These are phyloP conservation scores for Strigamia transsilvanica DNA, from an alignment of 2,888 invertebrate species.

Conservation along the genomic window DNA sequence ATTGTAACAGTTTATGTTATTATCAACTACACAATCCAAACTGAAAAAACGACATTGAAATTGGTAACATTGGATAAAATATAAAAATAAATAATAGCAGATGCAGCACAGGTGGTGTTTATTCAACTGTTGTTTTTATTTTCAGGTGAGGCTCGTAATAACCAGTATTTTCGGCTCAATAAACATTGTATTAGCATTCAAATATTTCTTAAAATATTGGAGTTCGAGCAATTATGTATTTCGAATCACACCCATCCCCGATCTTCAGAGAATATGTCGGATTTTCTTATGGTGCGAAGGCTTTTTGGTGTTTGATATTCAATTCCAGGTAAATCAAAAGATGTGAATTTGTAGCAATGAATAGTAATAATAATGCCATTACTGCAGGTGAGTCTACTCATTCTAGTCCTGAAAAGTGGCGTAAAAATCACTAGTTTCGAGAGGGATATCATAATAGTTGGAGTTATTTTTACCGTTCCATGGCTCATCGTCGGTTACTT, in stretches of 20 bases:
- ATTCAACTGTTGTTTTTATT: neutral
- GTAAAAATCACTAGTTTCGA: neutral
- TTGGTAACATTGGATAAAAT: neutral
- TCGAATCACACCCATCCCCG: neutral
- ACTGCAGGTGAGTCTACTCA: constrained; percentile 4
- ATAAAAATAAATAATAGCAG: neutral
- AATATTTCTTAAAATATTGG: constrained; percentile 23
- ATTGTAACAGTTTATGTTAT: constrained; percentile 37
- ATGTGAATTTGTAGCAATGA: neutral
- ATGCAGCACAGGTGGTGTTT: neutral
- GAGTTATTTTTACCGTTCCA: neutral
- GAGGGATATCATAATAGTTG: neutral
- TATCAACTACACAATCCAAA: neutral
- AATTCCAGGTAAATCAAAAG: neutral
- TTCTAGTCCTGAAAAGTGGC: constrained; percentile 13
- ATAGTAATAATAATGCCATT: neutral
- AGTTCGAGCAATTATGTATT: neutral
- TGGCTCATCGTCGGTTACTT: constrained; percentile 23
- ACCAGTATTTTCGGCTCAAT: neutral
- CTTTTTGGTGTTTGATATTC: constrained; percentile 2
- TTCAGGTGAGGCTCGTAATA: neutral
- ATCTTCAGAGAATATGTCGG: neutral
- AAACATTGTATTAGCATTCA: neutral
- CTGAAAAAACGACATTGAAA: neutral
- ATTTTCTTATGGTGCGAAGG: constrained; percentile 27